Conservation (phyloP, 1,140 invertebrate genomes). For the Reticulitermes speratus region DNA sequence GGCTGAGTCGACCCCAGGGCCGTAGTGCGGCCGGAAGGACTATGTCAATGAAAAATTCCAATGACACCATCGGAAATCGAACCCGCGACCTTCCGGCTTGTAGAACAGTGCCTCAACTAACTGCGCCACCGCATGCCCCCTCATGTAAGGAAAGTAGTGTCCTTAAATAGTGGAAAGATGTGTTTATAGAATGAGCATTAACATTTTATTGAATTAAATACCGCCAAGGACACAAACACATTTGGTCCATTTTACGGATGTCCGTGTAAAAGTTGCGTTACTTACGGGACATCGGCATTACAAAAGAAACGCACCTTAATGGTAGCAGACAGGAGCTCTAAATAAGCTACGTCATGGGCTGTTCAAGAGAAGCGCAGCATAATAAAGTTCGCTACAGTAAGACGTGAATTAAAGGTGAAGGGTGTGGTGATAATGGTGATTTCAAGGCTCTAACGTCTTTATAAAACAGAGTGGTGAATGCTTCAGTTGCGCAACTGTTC, state of each 20-base stretch:
- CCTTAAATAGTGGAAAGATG: background rate
- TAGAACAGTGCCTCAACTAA: no score
- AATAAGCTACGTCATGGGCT: background rate
- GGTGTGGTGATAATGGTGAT: background rate
- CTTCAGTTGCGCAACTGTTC: no score
- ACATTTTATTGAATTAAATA: background rate
- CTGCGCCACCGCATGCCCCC: no score
- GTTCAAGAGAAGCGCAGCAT: background rate
- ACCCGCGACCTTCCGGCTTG: no score
- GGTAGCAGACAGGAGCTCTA: background rate
- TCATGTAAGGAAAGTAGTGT: background rate
- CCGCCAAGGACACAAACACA: background rate
- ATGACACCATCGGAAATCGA: no score
- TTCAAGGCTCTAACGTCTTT: background rate
- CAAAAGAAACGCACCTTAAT: background rate
- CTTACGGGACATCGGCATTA: background rate
- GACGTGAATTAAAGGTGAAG: background rate
- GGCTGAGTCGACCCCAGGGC: no score
- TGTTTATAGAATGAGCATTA: background rate
- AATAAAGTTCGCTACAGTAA: background rate
- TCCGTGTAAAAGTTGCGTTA: background rate
- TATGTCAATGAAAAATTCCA: no score
- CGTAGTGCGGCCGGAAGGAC: no score
- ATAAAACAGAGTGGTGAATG: background rate
- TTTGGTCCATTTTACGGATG: background rate